Conservation (phyloP, 2,113 vertebrate genomes). For the Bagarius yarrelli region DNA sequence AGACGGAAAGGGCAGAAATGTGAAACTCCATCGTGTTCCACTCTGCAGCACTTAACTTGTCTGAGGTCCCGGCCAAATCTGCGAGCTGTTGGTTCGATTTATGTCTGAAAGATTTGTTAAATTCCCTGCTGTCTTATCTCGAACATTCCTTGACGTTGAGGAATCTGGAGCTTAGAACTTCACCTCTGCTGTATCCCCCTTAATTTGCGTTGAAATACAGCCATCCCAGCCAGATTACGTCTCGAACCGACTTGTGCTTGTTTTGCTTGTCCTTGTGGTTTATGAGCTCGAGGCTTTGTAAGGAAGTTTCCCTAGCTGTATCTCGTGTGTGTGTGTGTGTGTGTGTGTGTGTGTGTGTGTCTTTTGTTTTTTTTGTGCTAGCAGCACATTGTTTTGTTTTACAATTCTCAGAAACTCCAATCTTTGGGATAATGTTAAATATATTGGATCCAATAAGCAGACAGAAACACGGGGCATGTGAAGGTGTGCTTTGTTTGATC, state of each 20-base stretch:
- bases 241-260: slow-evolving; percentile 29
- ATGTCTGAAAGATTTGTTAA: slow-evolving; percentile 24
- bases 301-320: slow-evolving; percentile 20
- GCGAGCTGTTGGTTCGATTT: slow-evolving; percentile 16
- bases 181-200: slow-evolving; percentile 10
- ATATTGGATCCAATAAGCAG: slow-evolving; percentile 15
- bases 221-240: slow-evolving; percentile 39
- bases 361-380: neutral
- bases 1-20: slow-evolving; percentile 38
- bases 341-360: slow-evolving; percentile 3
- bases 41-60: slow-evolving; percentile 41
- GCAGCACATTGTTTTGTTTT: slow-evolving; percentile 29
- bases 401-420: slow-evolving; percentile 27
- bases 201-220: slow-evolving; percentile 33
- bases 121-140: slow-evolving; percentile 37
- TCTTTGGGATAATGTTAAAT: slow-evolving; percentile 5
- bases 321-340: slow-evolving; percentile 39
- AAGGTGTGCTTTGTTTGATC: slow-evolving; percentile 8
- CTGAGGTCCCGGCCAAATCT: slow-evolving; percentile 23
- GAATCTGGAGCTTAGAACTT: slow-evolving; percentile 22
- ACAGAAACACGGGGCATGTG: neutral
- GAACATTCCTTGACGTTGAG: slow-evolving; percentile 37
- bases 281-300: slow-evolving; percentile 10
- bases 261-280: slow-evolving; percentile 41
- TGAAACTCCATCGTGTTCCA: slow-evolving; percentile 38